These are phyloP conservation scores for Chaetops frenatus DNA, from an alignment of 2,113 vertebrate species.

Conservation along the genomic window DNA sequence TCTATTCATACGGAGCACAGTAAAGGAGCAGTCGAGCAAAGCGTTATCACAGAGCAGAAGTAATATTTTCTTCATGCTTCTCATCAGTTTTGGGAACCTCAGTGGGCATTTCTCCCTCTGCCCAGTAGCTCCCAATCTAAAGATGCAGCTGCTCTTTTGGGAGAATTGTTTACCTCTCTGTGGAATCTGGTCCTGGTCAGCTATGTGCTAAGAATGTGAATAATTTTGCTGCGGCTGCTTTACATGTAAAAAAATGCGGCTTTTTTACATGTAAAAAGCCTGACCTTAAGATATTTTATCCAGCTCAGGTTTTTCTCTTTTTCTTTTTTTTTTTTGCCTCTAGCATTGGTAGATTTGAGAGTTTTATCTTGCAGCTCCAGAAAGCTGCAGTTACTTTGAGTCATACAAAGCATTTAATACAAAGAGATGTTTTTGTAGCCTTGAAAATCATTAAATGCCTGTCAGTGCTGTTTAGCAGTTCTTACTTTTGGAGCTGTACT, in stretches of 20 bases:
- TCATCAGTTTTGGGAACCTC: not conserved
- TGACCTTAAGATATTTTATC: conserved; percentile 55
- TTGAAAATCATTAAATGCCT: not conserved
- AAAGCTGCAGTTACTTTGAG: not conserved
- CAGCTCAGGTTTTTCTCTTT: not conserved
- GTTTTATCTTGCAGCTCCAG: not conserved
- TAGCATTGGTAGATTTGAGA: not conserved
- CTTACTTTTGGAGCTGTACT: not conserved
- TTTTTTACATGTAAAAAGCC: conserved; percentile 55
- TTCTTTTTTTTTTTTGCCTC: not conserved
- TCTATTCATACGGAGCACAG: not conserved
- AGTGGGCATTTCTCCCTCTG: not conserved
- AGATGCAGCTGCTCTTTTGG: conserved; percentile 56
- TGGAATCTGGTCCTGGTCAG: conserved; percentile 57
- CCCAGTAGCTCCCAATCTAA: not conserved
- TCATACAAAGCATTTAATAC: not conserved
- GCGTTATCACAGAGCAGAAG: not conserved
- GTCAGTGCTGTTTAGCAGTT: not conserved
- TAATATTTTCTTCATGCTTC: not conserved
- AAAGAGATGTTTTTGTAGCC: not conserved
- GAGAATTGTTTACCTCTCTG: conserved; percentile 46
- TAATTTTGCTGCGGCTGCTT: conserved; percentile 59
- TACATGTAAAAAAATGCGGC: conserved; percentile 55
- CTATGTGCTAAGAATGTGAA: conserved; percentile 65
- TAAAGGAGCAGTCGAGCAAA: not conserved